Evolutionary conservation across 2,113 vertebrate species (phyloP), one percentile per base, ranked within the genome.

Genomic region (Phyllopteryx taeniolatus): DNA sequence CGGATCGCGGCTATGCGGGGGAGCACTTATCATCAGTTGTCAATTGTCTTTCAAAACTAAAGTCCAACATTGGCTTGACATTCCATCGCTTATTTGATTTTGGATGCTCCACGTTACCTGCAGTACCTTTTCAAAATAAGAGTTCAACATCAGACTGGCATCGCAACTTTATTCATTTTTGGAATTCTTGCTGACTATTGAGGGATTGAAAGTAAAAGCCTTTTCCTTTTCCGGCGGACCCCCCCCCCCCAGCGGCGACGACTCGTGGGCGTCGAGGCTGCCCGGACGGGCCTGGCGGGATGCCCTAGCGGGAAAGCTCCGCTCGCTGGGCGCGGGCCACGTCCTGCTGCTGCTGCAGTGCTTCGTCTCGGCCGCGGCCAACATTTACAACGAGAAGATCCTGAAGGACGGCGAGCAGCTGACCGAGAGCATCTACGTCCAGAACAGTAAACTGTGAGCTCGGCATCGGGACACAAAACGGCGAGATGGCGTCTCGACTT

Each of bases 361-460:
- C 83, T 95, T 99, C 80, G 93, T 97, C 79, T 95, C 98, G 8
- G 94, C 98, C 46, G 87, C 96, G 92, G 98, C 98, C 84, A 99
- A 99, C 88, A 98, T 99, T 84, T 99, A 99, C 90, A 99, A 96
- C 1, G 98, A 99, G 85, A 99, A 99, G 94, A 99, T 99, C 84
- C 73, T 99, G 59, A 99, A 99, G 79, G 97, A 98, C 57, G 94
- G 93, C 8, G 93, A 94, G 76, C 96, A 96, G 82, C 88, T 93
- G 27, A 86, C 85, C 0, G 96, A 98, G 89, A 98, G 94, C 89
- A 98, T 99, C 88, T 99, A 98, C 83, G 93, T 92, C 2, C 98
- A 99, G 93, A 99, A 98, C 90, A 97, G 95, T 79, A 97, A 96
- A 83, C 90, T 99, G 68, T 99, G 94, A 81, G 89, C 5, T 8